Percentiles rank a stretch among this genome's conserved stretches.
Conservation (phyloP, 2,113 vertebrate species). For the Bathybates hornii region DNA sequence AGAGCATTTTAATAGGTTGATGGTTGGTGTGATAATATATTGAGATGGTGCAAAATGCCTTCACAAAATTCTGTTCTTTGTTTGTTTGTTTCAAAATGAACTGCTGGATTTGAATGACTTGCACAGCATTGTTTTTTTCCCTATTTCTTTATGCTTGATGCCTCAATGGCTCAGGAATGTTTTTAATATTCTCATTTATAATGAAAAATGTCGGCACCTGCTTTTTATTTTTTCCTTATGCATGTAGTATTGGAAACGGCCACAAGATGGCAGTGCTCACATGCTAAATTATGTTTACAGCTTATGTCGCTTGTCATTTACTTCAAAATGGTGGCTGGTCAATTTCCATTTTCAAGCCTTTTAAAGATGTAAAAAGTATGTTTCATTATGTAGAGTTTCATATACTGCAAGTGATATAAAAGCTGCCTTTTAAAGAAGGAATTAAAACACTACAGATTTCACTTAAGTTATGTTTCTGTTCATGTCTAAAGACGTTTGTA, state of each 20-base stretch:
- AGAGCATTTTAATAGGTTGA: slow-evolving; percentile 58
- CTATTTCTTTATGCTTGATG: neutral
- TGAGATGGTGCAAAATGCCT: neutral
- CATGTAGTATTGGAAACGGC: neutral
- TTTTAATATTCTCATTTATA: neutral
- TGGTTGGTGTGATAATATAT: neutral
- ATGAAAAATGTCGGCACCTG: neutral
- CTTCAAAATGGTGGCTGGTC: slow-evolving; percentile 47
- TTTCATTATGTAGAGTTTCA: neutral
- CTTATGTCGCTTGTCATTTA: neutral
- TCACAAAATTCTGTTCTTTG: neutral
- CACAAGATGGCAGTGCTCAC: slow-evolving; percentile 51
- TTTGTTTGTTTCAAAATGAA: neutral
- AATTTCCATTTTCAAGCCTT: neutral
- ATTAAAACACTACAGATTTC: neutral
- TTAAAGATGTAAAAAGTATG: neutral
- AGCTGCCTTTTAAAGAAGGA: neutral
- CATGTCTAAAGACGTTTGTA: neutral
- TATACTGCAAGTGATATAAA: neutral
- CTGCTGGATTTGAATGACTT: neutral
- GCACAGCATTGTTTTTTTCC: neutral
- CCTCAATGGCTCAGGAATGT: neutral
- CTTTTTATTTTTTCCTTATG: neutral
- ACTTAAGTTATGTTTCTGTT: neutral
- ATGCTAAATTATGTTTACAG: neutral